Base-by-base conservation (phyloP, 2,888 invertebrate species). In the Lepas anatifera region DNA sequence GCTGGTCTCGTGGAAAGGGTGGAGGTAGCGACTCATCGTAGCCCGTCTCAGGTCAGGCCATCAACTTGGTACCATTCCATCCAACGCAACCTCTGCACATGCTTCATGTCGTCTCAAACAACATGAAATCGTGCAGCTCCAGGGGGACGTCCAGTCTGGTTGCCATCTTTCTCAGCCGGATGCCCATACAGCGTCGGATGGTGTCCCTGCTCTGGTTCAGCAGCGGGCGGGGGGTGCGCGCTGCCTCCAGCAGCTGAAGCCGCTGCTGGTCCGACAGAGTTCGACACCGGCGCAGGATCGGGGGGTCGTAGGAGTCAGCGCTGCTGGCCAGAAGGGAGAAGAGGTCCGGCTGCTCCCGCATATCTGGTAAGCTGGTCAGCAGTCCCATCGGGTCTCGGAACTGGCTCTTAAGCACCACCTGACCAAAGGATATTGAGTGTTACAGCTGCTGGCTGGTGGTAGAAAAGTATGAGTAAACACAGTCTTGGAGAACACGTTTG, bases 361-460 rank as follows among this genome's bases (percentile, higher is more conserved):
- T 79, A 78, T 89, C 87, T 75, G 89, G 87, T 18, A 92, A 83
- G 39, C 87, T 89, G 78, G 90, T 91, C 8, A 93, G 82, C 70
- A 92, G 87, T 46, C 92, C 92, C 77, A 89, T 88, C 0, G 91
- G 90, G 77, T 92, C 90, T 71, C 90, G 85, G 77, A 89, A 90
- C 75, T 91, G 91, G 13, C 89, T 89, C 79, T 90, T 89, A 84
- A 90, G 88, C 27, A 89, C 87, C 0, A 89, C 89, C 86, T 87
- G 78, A n/a, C n/a, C n/a, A n/a, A n/a, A n/a, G n/a, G n/a, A n/a
- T n/a, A n/a, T n/a, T n/a, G n/a, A n/a, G n/a, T n/a, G n/a, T n/a
- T n/a, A n/a, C n/a, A n/a, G n/a, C n/a, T n/a, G n/a, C n/a, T n/a
- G n/a, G n/a, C n/a, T n/a, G n/a, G n/a, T n/a, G n/a, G n/a, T n/a